phyloP scores from a whole-genome alignment of 2,888 invertebrate species.

The Sthenelais limicola region DNA sequence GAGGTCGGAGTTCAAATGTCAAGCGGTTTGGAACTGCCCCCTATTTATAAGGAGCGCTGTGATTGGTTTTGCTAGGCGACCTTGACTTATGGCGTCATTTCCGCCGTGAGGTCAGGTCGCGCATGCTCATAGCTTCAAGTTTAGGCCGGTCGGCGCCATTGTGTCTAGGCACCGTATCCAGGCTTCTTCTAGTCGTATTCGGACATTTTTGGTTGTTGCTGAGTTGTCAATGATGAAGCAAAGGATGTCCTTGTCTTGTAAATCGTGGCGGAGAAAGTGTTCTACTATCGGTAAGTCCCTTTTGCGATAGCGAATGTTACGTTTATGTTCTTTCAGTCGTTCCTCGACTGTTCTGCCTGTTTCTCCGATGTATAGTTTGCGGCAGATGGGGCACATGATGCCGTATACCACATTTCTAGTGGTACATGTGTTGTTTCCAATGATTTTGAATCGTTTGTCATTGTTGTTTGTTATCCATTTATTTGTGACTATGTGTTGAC shows the following conservation, averaged over 20 bases:
- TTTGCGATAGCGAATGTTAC: background rate
- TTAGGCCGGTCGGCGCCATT: background rate
- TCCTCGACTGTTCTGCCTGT: background rate
- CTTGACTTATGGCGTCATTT: no score
- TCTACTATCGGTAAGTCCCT: background rate
- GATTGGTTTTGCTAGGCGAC: no score
- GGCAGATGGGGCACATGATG: background rate
- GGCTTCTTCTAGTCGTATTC: conserved; percentile 6
- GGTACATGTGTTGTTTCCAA: background rate
- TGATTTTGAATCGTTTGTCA: background rate
- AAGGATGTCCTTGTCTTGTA: background rate
- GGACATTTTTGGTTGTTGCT: background rate
- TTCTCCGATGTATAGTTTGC: conserved; percentile 6
- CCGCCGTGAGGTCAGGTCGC: no score
- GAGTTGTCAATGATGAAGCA: background rate
- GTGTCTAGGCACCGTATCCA: background rate
- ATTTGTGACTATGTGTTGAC: background rate
- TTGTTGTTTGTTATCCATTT: background rate
- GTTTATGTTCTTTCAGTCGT: background rate
- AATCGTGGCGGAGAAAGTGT: conserved; percentile 5
- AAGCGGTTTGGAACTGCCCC: no score
- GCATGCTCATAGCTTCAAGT: background rate
- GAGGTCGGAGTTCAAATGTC: no score
- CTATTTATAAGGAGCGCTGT: no score
- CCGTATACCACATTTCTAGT: background rate